Evolutionary conservation across 2,888 invertebrate species (phyloP).

Genomic region (Xestoiulus laeticollis): DNA sequence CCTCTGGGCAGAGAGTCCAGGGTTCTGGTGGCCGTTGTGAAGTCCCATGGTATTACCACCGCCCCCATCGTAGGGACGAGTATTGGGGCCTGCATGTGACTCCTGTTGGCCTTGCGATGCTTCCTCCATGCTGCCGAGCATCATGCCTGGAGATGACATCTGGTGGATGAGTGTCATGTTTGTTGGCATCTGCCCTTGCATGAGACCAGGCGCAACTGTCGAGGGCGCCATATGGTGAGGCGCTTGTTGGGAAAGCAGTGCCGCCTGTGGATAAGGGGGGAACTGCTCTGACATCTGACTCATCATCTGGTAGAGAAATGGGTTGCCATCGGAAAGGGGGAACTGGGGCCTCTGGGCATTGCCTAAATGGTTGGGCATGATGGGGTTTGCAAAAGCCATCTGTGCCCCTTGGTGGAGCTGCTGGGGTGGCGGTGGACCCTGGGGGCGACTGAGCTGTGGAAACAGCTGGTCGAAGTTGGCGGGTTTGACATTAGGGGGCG

Average conservation of each 20-base stretch:
- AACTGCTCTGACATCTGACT: slow-evolving; percentile 48
- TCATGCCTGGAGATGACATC: background rate
- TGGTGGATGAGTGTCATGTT: background rate
- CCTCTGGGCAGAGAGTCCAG: background rate
- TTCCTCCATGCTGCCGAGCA: background rate
- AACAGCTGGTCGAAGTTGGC: slow-evolving; percentile 41
- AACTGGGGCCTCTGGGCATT: background rate
- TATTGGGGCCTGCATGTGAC: background rate
- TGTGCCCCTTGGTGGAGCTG: background rate
- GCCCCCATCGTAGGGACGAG: background rate
- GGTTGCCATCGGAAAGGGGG: slow-evolving; percentile 15
- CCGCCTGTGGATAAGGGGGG: background rate
- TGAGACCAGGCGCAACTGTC: background rate
- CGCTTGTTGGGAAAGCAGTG: background rate
- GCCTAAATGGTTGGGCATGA: background rate
- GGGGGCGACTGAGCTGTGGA: slow-evolving; percentile 12
- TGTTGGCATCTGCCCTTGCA: background rate
- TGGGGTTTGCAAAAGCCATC: background rate
- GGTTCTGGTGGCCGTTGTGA: background rate
- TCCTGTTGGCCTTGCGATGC: background rate
- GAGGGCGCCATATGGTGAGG: background rate
- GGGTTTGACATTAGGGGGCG: slow-evolving; percentile 7
- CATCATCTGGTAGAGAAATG: slow-evolving; percentile 50
- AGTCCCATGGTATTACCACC: background rate
- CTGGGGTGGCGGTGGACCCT: background rate